Percentiles rank a stretch among this genome's conserved stretches.
phyloP scores from a whole-genome alignment of 1,140 invertebrate genomes.

The Zaprionus inermis region DNA sequence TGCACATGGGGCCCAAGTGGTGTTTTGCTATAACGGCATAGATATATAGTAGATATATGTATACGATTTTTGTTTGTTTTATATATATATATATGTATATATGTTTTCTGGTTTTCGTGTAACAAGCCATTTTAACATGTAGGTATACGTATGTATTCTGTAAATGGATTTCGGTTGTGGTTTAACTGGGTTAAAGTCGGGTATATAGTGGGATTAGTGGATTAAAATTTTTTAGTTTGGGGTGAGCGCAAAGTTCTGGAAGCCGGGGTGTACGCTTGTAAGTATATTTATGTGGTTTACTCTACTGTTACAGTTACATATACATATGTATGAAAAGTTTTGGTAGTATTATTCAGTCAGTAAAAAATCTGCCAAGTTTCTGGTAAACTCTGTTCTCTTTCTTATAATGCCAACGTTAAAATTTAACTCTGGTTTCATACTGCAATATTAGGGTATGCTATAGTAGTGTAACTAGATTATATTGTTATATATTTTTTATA shows the following conservation, averaged over 20 bases:
- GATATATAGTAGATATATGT: conserved; percentile 32
- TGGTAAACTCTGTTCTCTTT: conserved; percentile 43
- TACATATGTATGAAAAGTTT: conserved; percentile 10
- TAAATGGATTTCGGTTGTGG: background rate
- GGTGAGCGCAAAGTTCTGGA: conserved; percentile 69
- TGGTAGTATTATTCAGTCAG: conserved; percentile 51
- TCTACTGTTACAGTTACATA: conserved; percentile 36
- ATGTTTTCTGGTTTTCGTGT: conserved; percentile 41
- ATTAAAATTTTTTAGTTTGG: conserved; percentile 42
- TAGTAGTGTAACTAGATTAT: conserved; percentile 20
- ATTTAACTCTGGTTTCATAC: conserved; percentile 29
- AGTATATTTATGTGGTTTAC: conserved; percentile 41
- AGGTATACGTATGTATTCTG: conserved; percentile 20
- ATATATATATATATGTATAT: conserved; percentile 17
- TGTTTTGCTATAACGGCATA: conserved; percentile 43
- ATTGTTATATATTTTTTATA: conserved; percentile 20
- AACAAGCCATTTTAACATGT: conserved; percentile 46
- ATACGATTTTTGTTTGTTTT: background rate
- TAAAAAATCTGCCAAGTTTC: conserved; percentile 73
- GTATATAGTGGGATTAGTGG: conserved; percentile 15
- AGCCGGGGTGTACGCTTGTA: conserved; percentile 61
- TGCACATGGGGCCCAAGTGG: conserved; percentile 65
- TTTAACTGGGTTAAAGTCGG: conserved; percentile 34
- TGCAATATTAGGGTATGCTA: conserved; percentile 37
- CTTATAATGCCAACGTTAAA: conserved; percentile 49